phyloP scores from a whole-genome alignment of 2,888 invertebrate genomes.

The Caenorhabditis plicata region DNA sequence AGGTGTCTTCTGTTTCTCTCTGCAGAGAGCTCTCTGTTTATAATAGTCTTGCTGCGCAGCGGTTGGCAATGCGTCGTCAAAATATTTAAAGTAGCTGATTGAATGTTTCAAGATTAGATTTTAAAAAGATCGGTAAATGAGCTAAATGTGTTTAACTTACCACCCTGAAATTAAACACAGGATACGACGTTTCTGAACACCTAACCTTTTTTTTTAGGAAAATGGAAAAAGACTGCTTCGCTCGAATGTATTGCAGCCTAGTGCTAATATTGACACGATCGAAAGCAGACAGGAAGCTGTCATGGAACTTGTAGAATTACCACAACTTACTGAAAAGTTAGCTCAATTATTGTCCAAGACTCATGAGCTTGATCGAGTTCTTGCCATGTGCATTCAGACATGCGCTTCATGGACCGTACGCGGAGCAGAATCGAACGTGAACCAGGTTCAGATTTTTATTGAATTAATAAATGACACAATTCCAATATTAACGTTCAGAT shows the following conservation, averaged over 20 bases:
- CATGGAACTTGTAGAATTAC: slow-evolving; percentile 76
- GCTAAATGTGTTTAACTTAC: too few relatives aligned
- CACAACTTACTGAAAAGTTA: slow-evolving; percentile 39
- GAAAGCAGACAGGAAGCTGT: slow-evolving; percentile 77
- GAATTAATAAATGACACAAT: too few relatives aligned
- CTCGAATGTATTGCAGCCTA: slow-evolving; percentile 77
- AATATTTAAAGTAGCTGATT: too few relatives aligned
- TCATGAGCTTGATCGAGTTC: slow-evolving; percentile 78
- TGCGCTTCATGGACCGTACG: slow-evolving; percentile 58
- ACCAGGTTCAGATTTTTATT: slow-evolving; percentile 72
- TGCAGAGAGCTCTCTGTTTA: too few relatives aligned
- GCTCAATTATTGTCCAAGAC: slow-evolving; percentile 69
- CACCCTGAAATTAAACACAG: too few relatives aligned
- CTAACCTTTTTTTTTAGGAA: slow-evolving; percentile 13
- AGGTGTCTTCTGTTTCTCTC: too few relatives aligned
- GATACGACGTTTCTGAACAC: not conserved
- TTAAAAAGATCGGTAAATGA: too few relatives aligned
- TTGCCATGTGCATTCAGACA: slow-evolving; percentile 70
- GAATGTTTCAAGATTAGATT: too few relatives aligned
- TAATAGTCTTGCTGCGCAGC: too few relatives aligned
- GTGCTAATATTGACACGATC: slow-evolving; percentile 74
- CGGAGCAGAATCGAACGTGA: slow-evolving; percentile 77
- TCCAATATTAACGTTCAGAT: not conserved
- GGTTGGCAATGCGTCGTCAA: too few relatives aligned
- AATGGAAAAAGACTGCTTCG: slow-evolving; percentile 79